Evolutionary conservation across 2,113 vertebrate genomes (phyloP).

Genomic region (Vombatus ursinus): DNA sequence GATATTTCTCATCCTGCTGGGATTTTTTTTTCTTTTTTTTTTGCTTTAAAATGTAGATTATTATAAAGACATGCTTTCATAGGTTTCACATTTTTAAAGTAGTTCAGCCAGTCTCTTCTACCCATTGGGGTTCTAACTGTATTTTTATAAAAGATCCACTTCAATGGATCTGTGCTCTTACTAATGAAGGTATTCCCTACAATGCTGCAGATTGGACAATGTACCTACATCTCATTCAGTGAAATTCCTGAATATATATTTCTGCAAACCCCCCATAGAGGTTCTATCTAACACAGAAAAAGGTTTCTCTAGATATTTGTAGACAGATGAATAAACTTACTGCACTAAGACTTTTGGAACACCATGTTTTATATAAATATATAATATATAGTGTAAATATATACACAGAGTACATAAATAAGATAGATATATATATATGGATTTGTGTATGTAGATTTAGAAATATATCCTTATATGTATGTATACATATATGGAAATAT

Average conservation of each 20-base stretch:
- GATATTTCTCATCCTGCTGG: not conserved
- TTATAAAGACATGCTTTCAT: not conserved
- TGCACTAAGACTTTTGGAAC: not conserved
- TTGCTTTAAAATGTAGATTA: not conserved
- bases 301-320: not conserved
- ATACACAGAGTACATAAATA: not conserved
- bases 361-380: not conserved
- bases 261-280: not conserved
- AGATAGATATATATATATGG: not conserved
- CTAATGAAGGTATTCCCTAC: not conserved
- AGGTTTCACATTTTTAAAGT: not conserved
- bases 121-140: not conserved
- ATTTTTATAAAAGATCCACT: not conserved
- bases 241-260: not conserved
- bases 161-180: not conserved
- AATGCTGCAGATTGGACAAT: not conserved
- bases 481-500: too few species aligned
- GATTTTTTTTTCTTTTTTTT: not conserved
- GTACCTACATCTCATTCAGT: not conserved
- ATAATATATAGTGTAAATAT: not conserved
- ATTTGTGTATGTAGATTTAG: not conserved
- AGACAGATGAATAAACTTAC: not conserved
- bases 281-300: not conserved
- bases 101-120: not conserved
- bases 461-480: not conserved